Base-by-base conservation (phyloP, 2,888 invertebrate genomes). In the Amphipoea lucens region DNA sequence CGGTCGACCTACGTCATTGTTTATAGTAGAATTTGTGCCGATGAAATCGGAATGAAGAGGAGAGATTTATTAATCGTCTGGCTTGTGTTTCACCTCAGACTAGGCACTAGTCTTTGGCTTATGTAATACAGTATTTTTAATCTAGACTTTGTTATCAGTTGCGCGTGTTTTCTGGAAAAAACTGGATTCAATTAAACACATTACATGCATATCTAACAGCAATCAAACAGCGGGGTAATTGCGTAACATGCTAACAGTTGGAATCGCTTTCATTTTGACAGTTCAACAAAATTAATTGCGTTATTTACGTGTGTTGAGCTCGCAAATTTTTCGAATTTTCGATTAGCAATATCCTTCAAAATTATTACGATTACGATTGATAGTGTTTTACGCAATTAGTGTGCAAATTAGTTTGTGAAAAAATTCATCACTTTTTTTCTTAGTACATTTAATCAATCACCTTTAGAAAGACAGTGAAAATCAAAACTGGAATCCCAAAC, bases 1-100 rank as follows among this genome's bases (percentile, higher is more conserved):
- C 72, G 74, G 77, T 71, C 76, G 70, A 70, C 68, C 77, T 85
- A 85, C 83, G 77, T 88, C 80, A 89, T 85, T 87, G 89, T 82
- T 76, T 87, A 88, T 75, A 76, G 79, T 71, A 71, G 82, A 82
- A 57, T 79, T 42, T 81, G 36, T 79, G 74, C 54, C 45, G 80
- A 76, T 79, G 57, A 74, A 79, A 76, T 84, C 68, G 17, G 75
- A 87, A 74, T 84, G n/a, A 76, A 54, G 67, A 79, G 45, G 6
- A 76, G 70, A 76, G 84, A 85, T 81, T 84, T 80, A 76, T 77
- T 57, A 36, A 66, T 20, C 67, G 60, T 82, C 78, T 85, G 86
- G 82, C 66, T 84, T 67, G 66, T 85, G 87, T 85, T 78, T 51
- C 45, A 72, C 57, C 63, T 40, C 62, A 77, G 66, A n/a, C 67